Conservation (phyloP, 2,888 invertebrate species). For the Chalcis sispes region DNA sequence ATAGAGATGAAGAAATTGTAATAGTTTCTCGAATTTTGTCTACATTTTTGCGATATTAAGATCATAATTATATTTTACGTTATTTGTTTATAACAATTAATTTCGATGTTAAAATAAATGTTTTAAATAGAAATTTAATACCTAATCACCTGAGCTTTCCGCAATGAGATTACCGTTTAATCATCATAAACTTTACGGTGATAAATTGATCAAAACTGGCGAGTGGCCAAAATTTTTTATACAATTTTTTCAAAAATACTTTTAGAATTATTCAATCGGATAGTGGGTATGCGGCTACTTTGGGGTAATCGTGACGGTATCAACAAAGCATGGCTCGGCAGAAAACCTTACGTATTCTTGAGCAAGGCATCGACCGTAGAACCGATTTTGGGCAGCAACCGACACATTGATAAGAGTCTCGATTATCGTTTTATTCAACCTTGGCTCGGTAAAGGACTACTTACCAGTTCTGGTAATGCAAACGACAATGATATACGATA, state of each 20-base stretch:
- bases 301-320: slow-evolving; percentile 78
- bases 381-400: slow-evolving; percentile 78
- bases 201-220: not conserved
- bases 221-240: not conserved
- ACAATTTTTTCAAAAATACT: not conserved
- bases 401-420: slow-evolving; percentile 79
- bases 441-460: slow-evolving; percentile 80
- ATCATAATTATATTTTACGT: too few relatives aligned
- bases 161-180: too few relatives aligned
- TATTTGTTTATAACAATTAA: too few relatives aligned
- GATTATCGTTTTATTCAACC: slow-evolving; percentile 79
- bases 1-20: too few relatives aligned
- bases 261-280: slow-evolving; percentile 77
- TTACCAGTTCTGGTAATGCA: slow-evolving; percentile 77
- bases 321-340: slow-evolving; percentile 78
- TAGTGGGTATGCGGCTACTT: slow-evolving; percentile 76
- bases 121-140: too few relatives aligned
- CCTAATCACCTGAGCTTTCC: too few relatives aligned
- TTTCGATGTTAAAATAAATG: too few relatives aligned
- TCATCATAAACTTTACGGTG: too few relatives aligned
- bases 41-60: too few relatives aligned
- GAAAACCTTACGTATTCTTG: slow-evolving; percentile 76
- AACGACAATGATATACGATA: too few relatives aligned
- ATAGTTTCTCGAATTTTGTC: too few relatives aligned
- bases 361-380: slow-evolving; percentile 78